Percentiles rank a stretch among this genome's conserved stretches.
phyloP scores from a whole-genome alignment of 2,797 vertebrate genomes.

The Rhinatrema bivittatum region DNA sequence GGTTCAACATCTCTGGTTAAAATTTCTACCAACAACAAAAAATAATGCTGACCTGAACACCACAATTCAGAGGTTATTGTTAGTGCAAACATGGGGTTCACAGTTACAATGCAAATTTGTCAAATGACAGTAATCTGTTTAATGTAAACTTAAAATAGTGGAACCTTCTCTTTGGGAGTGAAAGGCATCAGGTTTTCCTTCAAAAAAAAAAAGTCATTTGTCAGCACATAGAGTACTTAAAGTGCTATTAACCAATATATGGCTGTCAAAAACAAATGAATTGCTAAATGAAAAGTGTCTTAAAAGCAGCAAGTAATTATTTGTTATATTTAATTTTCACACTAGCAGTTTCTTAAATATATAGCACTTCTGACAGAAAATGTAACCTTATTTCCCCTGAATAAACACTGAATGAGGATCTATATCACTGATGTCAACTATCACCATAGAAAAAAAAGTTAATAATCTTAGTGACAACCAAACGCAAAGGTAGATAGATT shows the following conservation, averaged over 20 bases:
- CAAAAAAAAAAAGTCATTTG: too few relatives aligned
- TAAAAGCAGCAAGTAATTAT: conserved; percentile 8
- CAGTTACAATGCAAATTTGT: too few relatives aligned
- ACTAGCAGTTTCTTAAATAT: conserved; percentile 18
- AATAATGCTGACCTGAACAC: too few relatives aligned
- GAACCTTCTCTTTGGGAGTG: too few relatives aligned
- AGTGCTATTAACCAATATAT: neutral
- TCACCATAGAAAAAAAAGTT: conserved; percentile 16
- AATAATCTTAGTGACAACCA: conserved; percentile 29
- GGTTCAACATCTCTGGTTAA: too few relatives aligned
- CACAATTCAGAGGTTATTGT: too few relatives aligned
- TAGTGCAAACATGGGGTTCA: too few relatives aligned
- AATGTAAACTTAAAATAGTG: too few relatives aligned
- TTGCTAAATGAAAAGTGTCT: neutral
- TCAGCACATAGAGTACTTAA: too few relatives aligned
- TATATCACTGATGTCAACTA: conserved; percentile 15
- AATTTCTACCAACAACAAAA: too few relatives aligned
- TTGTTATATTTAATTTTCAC: conserved; percentile 12
- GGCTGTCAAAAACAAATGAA: conserved; percentile 1
- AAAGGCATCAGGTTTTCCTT: too few relatives aligned
- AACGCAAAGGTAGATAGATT: conserved; percentile 10
- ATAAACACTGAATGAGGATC: conserved; percentile 7
- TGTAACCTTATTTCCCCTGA: neutral
- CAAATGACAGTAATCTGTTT: too few relatives aligned
- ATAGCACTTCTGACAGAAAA: conserved; percentile 26